Conservation (phyloP, 2,113 vertebrate species). For the Passer domesticus region DNA sequence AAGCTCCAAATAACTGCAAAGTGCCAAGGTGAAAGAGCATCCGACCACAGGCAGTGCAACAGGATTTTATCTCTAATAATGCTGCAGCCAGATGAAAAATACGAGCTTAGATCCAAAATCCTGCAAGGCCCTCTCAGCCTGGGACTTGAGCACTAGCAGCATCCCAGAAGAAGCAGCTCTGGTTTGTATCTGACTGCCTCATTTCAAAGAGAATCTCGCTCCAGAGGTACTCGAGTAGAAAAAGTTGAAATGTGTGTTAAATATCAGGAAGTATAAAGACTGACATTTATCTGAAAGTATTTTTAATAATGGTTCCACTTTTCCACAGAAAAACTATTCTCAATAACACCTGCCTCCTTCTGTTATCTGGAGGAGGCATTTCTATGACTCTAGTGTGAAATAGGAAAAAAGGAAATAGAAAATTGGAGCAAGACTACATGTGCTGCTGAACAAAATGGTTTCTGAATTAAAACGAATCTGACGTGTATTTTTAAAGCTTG, state of each 20-base stretch:
- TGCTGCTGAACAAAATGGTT: constrained; percentile 12
- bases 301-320: constrained; percentile 39
- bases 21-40: background rate
- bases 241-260: background rate
- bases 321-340: constrained; percentile 12
- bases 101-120: background rate
- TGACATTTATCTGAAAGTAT: constrained; percentile 34
- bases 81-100: background rate
- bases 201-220: background rate
- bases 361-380: constrained; percentile 14
- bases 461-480: constrained; percentile 36
- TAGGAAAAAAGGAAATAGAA: background rate
- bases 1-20: background rate
- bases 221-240: background rate
- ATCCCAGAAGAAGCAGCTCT: background rate
- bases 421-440: background rate
- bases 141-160: background rate
- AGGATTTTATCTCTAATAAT: background rate
- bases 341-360: constrained; percentile 36
- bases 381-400: background rate
- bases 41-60: background rate
- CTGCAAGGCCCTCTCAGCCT: background rate
- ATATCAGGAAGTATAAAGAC: constrained; percentile 23
- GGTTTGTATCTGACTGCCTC: background rate
- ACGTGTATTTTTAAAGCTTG: constrained; percentile 11